Evolutionary conservation across 2,797 vertebrate species (phyloP), one percentile per base, ranked within the genome.

Genomic region (Sebastes umbrosus): DNA sequence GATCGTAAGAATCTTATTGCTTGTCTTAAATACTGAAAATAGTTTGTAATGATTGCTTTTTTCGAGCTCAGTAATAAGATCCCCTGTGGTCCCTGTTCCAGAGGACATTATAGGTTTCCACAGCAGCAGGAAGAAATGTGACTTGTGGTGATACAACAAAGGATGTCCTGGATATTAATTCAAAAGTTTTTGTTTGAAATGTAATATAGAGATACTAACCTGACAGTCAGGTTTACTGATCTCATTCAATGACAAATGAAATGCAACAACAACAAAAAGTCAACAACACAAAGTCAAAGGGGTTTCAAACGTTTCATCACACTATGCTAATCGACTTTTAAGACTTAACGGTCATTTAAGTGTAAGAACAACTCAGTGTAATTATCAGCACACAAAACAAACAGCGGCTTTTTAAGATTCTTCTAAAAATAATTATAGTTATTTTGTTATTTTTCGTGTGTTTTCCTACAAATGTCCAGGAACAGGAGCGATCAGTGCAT

Each of bases 41-140:
- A 46, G 25, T 63, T 75, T 79, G 20, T 46, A 57, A 71, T 73
- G 25, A 63, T 18, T 59, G 46, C 16, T n/a, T 11, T 71, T 84
- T 79, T 52, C 8, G 46, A 66, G 43, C 43, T 59, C 25, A 57
- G 18, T 59, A 36, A 69, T 50, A 74, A 31, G 16, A 29, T 32
- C 67, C n/a, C 16, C n/a, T 50, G 25, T 72, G 57, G 65, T 46
- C 55, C 11, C 16, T 27, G 8, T 71, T 69, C 18, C 27, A 34
- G n/a, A 31, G 62, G 5, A 57, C 25, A 46, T 39, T 66, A 46
- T 18, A 8, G 18, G 11, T 22, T 55, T 63, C 36, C 25, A 60
- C 20, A 58, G 31, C 10, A 54, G 25, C 13, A 74, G 36, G 54
- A 62, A 24, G 8, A 5, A 58, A 50, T 34, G n/a, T 34, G 29